Evolutionary conservation across 2,113 vertebrate species (phyloP), one percentile per base, ranked within the genome.

Genomic region (Otocyon megalotis): DNA sequence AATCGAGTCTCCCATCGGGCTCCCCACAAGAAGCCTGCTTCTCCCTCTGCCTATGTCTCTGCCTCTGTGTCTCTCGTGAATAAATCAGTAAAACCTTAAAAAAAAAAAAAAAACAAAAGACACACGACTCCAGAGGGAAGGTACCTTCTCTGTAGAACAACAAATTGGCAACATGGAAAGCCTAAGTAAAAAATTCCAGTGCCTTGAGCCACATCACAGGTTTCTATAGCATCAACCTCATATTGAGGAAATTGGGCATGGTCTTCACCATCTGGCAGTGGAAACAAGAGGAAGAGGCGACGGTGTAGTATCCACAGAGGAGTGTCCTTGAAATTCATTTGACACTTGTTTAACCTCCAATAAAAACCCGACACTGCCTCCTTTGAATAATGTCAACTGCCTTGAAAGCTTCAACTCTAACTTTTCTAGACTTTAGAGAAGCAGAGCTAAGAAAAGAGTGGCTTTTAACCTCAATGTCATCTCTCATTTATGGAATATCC

Each of bases 231-330:
- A 32, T 1, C 30, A 0, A 26, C 9, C 48, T 17, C 32, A 43
- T n/a, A 13, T 12, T 50, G 16, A n/a, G 58, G 63, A 74, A 88
- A 63, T 20, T 6, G 0, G 0, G 28, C 14, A 3, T 14, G 63
- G 58, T 26, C 62, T 88, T 53, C 90, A 69, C 0, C 8, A 1
- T 43, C 24, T 13, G 56, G 24, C 72, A 53, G 43, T 37, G 4
- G 0, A 56, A 80, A 13, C 26, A 53, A 79, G 54, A 1, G 3
- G 90, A 54, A 67, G 43, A 35, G 30, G n/a, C 60, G 35, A 28
- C 3, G 32, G 2, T 15, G 6, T 14, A 20, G 10, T 8, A 10
- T 60, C 13, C 32, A 24, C 10, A 58, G 4, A 8, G n/a, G 1
- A n/a, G 37, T 10, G 7, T 43, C 69, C 22, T 35, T 37, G 53